Conservation (phyloP, 2,888 invertebrate species). For the Clostera curtula region DNA sequence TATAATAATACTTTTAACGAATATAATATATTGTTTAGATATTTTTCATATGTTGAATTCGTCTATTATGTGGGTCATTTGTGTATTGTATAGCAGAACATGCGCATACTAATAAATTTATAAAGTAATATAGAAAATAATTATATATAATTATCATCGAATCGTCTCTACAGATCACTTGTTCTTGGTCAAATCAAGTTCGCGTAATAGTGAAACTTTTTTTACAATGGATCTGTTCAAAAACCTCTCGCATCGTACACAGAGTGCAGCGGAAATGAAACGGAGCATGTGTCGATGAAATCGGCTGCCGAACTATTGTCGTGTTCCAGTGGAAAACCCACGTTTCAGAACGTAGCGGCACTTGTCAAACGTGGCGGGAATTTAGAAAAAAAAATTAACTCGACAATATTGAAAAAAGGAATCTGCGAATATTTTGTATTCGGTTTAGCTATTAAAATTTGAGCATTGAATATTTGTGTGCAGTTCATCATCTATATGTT, state of each 20-base stretch:
- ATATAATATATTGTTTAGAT: too few relatives aligned
- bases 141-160: neutral
- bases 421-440: conserved; percentile 20
- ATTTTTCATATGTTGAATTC: too few relatives aligned
- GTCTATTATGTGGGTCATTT: too few relatives aligned
- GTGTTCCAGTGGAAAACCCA: conserved; percentile 22
- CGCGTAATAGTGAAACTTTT: conserved; percentile 69
- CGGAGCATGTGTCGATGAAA: conserved; percentile 56
- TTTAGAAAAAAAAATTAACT: conserved; percentile 32
- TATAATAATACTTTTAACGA: too few relatives aligned
- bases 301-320: conserved; percentile 49
- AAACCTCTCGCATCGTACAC: conserved; percentile 47
- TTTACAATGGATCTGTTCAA: conserved; percentile 51
- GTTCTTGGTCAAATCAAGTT: conserved; percentile 63
- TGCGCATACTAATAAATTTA: too few relatives aligned
- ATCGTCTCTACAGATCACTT: conserved; percentile 17
- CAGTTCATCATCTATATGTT: too few relatives aligned
- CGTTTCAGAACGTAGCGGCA: conserved; percentile 36
- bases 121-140: too few relatives aligned
- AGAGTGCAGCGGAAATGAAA: conserved; percentile 65
- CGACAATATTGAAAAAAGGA: conserved; percentile 6
- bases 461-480: conserved; percentile 1
- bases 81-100: too few relatives aligned
- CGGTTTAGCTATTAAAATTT: conserved; percentile 29
- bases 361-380: conserved; percentile 46